Evolutionary conservation across 2,888 invertebrate species (phyloP), one percentile per base, ranked within the genome.

Genomic region (Phasia obesa): DNA sequence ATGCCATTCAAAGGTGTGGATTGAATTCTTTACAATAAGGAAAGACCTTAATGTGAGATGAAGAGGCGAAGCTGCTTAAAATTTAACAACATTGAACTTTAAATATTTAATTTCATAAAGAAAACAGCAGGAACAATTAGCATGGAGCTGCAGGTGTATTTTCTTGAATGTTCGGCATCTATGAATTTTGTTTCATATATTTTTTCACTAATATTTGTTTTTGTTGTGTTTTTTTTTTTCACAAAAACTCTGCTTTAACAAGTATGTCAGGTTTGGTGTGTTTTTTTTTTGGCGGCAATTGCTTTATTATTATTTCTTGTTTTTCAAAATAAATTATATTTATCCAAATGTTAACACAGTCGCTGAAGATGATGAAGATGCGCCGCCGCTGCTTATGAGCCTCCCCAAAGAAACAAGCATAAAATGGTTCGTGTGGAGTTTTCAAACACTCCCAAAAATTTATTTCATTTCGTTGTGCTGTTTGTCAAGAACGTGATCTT

Each of bases 401-500:
- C 49, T 47, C 60, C 60, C 35, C 11, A 35, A 15, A 53, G 51
- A 42, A 17, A 57, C 9, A n/a, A 44, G 2, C 17, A 19, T 25
- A 19, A 17, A 62, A 31, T 31, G 17, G 25, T 76, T 17, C 44
- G 27, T 19, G 27, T 35, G 13, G 4, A 13, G 49, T 25, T 25
- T 55, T 64, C 60, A 74, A 82, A 70, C 82, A 78, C 82, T 82
- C 82, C 82, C 44, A 81, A n/a, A 74, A 47, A 55, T 70, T 55
- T 57, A 25, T 19, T 69, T 60, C 17, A 17, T 59, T 74, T 69
- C 4, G 15, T 53, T 49, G 19, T 31, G 51, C 31, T 57, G 74
- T 75, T 57, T 79, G 79, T 80, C 79, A 79, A 83, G 83, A 83
- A 83, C 83, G 83, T 83, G 83, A 83, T 83, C 83, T 83, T 83